Evolutionary conservation across 2,888 invertebrate genomes (phyloP).

Genomic region (Tipula confusa): DNA sequence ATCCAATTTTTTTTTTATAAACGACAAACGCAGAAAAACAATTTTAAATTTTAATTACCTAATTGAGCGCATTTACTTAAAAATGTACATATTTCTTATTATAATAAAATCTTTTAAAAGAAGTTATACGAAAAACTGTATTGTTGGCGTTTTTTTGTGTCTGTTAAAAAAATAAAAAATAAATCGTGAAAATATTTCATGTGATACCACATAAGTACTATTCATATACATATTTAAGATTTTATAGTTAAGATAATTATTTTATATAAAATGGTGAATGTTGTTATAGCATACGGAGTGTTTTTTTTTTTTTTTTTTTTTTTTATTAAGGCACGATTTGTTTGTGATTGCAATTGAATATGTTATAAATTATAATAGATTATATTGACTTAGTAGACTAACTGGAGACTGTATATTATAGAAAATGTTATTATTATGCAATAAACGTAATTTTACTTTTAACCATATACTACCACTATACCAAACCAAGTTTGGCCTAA

Average conservation of each 20-base stretch:
- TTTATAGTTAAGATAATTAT: not conserved
- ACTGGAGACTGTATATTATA: not conserved
- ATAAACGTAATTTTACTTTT: not conserved
- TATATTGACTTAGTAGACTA: not conserved
- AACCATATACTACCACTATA: too few relatives aligned
- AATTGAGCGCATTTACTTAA: not conserved
- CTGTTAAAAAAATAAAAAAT: not conserved
- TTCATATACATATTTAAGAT: too few relatives aligned
- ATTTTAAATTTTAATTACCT: not conserved
- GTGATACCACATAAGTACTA: too few relatives aligned
- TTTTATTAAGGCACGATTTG: not conserved
- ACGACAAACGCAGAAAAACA: not conserved
- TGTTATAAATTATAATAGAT: not conserved
- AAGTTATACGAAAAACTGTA: not conserved
- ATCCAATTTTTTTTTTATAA: not conserved
- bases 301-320: too few relatives aligned
- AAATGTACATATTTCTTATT: not conserved
- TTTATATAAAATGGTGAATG: not conserved
- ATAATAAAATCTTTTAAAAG: not conserved
- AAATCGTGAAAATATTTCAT: not conserved
- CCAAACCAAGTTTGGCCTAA: not conserved
- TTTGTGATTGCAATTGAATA: not conserved
- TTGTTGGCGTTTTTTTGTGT: constrained; percentile 10
- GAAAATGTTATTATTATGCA: not conserved
- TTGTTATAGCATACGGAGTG: not conserved